Evolutionary conservation across 2,113 vertebrate genomes (phyloP).

Genomic region (Spea multiplicata): DNA sequence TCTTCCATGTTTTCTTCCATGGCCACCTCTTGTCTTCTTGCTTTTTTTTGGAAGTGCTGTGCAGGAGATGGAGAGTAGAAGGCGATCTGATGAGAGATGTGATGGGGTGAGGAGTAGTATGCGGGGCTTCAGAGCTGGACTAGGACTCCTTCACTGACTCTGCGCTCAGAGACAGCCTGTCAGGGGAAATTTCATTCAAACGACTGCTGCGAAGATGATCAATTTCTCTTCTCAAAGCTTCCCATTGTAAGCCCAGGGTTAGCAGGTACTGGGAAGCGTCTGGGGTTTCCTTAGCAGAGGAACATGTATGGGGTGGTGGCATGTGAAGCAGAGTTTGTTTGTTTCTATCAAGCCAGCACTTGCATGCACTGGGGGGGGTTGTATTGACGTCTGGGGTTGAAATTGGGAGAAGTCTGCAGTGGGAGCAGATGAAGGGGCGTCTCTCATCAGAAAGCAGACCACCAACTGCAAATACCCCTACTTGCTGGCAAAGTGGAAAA

Average conservation of each 20-base stretch:
- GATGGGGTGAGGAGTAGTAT: slow-evolving; percentile 63
- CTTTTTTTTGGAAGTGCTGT: slow-evolving; percentile 61
- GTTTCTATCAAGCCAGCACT: slow-evolving; percentile 51
- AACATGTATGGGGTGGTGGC: background rate
- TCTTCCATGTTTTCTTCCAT: slow-evolving; percentile 99
- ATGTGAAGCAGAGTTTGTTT: background rate
- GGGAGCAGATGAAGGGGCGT: slow-evolving; percentile 75
- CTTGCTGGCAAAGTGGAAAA: slow-evolving; percentile 75
- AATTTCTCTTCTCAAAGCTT: slow-evolving; percentile 85
- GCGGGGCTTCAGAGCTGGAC: slow-evolving; percentile 72
- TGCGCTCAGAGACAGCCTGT: slow-evolving; percentile 81
- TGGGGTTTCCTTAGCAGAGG: background rate
- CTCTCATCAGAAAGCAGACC: slow-evolving; percentile 64
- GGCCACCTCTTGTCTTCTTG: slow-evolving; percentile 69
- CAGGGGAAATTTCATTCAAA: slow-evolving; percentile 92
- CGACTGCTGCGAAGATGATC: slow-evolving; percentile 80
- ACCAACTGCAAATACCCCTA: slow-evolving; percentile 69
- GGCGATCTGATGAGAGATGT: slow-evolving; percentile 69
- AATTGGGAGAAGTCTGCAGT: slow-evolving; percentile 63
- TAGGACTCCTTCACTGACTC: slow-evolving; percentile 66
- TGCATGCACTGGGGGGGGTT: slow-evolving; percentile 61
- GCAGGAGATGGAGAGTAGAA: slow-evolving; percentile 62
- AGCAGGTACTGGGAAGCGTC: slow-evolving; percentile 70
- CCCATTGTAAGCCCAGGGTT: slow-evolving; percentile 76
- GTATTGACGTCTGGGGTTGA: slow-evolving; percentile 66